Base-by-base conservation (phyloP, 30 jellyfish, hydroid and myxozoan genomes). In the Pelagia noctiluca region DNA sequence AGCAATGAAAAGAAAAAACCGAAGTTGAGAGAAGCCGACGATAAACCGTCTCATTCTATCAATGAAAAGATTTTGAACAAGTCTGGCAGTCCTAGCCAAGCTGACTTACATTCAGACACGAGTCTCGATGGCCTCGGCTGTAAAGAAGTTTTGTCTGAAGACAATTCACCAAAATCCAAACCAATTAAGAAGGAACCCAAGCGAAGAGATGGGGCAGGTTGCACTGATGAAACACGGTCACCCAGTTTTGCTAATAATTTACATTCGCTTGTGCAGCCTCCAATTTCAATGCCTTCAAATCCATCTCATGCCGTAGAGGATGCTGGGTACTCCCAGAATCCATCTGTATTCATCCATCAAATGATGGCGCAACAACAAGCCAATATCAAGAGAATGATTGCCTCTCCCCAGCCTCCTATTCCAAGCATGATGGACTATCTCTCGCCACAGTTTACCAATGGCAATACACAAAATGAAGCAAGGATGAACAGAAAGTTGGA, bases 111-210 rank as follows among this genome's bases (percentile, higher is more conserved):
- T 48, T 30, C 63, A 0, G 72, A 33, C 24, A 23, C 35, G 10
- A 52, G 75, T 32, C 0, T 37, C 2, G 92, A 49, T 26, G 92
- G 74, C 29, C 50, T 82, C 28, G 91, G 68, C 37, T 80, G 91
- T 57, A 80, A 80, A 24, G 92, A 82, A 46, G 86, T 69, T 0
- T 37, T 82, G 46, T 69, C 92, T 1, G 92, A 82, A 34, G 84
- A 68, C 21, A 82, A 82, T 35, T 82, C 86, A 0, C 31, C 36
- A 42, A 67, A 38, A 35, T 33, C 25, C 26, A 68, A 50, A 49
- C 57, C 25, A 24, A 1, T 29, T 7, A 68, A 36, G 71, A 82
- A 69, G 18, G 86, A 53, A 33, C 38, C 32, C 42, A 34, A 68
- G 49, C 23, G 30, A 3, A 57, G 46, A n/a, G 16, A 36, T 11